A percentile compares a stretch with the other conserved stretches of the same genome.
These are phyloP conservation scores for Volucella zonaria DNA, from an alignment of 2,888 invertebrate species.

Conservation along the genomic window DNA sequence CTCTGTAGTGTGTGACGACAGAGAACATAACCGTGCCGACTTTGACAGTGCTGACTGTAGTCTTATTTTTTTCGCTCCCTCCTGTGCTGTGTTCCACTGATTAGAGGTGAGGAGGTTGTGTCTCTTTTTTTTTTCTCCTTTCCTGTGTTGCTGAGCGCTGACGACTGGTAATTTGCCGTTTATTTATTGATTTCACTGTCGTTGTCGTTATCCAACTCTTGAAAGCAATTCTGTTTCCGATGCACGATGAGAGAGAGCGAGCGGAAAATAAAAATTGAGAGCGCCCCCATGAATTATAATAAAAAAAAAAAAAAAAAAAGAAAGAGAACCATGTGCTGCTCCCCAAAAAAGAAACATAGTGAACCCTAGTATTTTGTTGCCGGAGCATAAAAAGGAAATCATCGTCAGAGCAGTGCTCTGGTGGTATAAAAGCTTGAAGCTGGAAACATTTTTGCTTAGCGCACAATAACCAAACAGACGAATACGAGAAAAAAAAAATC, in stretches of 20 bases:
- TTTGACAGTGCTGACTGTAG: neutral
- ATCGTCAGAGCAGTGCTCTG: conserved; percentile 15
- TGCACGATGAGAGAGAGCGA: conserved; percentile 6
- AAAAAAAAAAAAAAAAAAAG: conserved; percentile 24
- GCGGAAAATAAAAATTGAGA: conserved; percentile 37
- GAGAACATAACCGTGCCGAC: conserved; percentile 8
- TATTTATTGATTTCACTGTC: conserved; percentile 46
- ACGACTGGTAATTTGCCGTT: conserved; percentile 32
- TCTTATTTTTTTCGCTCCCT: conserved; percentile 1
- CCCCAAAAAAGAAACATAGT: neutral
- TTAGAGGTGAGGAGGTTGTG: conserved; percentile 38
- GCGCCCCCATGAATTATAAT: conserved; percentile 35
- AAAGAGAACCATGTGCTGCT: conserved; percentile 51
- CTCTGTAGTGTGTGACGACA: conserved; percentile 16
- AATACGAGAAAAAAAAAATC: neutral
- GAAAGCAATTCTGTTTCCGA: conserved; percentile 16
- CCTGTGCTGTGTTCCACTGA: conserved; percentile 11
- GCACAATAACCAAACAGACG: conserved; percentile 35
- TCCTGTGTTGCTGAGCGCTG: conserved; percentile 16
- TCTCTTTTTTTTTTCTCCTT: conserved; percentile 13
- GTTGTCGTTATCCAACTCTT: conserved; percentile 21
- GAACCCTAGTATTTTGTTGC: conserved; percentile 21
- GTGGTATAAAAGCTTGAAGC: neutral
- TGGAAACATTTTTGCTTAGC: conserved; percentile 44
- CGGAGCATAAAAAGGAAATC: conserved; percentile 48